Conservation (phyloP, 2,113 vertebrate genomes). For the Calidris pygmaea region DNA sequence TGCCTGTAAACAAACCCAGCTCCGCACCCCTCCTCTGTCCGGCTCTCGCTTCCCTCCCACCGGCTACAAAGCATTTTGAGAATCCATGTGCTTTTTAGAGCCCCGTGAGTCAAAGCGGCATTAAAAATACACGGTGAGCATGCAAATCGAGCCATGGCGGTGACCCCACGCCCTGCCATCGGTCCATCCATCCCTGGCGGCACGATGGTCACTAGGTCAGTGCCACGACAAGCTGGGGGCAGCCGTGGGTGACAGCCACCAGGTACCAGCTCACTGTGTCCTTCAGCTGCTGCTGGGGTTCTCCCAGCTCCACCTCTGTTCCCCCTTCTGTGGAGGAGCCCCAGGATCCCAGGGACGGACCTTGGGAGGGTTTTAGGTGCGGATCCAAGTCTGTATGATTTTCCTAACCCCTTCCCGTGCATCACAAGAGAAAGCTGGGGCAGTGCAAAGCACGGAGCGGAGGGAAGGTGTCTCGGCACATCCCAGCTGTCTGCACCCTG, state of each 20-base stretch:
- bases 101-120: neutral
- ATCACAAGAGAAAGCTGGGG: neutral
- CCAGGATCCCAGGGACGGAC: neutral
- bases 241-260: neutral
- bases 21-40: neutral
- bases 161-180: slow-evolving; percentile 8
- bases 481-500: neutral
- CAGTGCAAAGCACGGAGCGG: neutral
- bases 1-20: slow-evolving; percentile 47
- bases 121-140: slow-evolving; percentile 59
- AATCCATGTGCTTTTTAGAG: slow-evolving; percentile 22
- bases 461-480: neutral
- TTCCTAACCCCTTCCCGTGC: neutral
- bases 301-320: neutral
- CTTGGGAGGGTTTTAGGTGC: neutral
- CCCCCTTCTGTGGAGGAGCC: neutral
- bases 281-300: neutral
- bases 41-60: neutral
- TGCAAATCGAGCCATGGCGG: neutral
- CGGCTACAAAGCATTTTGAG: neutral
- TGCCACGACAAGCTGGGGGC: neutral
- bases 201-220: neutral
- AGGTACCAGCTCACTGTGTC: neutral
- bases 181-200: neutral
- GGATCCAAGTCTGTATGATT: neutral